These are phyloP conservation scores for Xerus inauris DNA, from an alignment of 2,113 vertebrate species.

Conservation along the genomic window DNA sequence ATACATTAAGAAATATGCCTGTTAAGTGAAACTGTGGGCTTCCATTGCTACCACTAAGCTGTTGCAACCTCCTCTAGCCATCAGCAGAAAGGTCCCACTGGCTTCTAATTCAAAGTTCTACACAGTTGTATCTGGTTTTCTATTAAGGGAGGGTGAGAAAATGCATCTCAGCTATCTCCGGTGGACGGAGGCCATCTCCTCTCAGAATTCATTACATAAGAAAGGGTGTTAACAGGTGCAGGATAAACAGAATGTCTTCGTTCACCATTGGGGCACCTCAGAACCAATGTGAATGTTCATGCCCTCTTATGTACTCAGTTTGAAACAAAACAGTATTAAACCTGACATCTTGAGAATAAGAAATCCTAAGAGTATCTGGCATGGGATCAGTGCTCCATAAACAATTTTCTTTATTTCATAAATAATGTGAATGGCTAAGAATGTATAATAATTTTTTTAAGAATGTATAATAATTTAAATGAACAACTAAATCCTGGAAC, in stretches of 20 bases:
- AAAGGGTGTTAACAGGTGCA: background rate
- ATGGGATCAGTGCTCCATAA: background rate
- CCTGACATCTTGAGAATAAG: background rate
- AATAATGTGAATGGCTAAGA: constrained; percentile 20
- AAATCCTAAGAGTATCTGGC: background rate
- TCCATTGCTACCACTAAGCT: background rate
- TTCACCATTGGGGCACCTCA: background rate
- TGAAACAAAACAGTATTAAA: constrained; percentile 56
- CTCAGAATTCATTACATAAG: background rate
- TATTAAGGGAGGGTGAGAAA: background rate
- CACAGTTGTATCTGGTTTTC: background rate
- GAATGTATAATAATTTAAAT: background rate
- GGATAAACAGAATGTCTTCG: background rate
- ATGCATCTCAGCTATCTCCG: background rate
- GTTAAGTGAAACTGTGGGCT: background rate
- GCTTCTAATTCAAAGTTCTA: background rate
- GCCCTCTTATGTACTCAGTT: background rate
- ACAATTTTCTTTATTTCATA: background rate
- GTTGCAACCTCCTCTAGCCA: background rate
- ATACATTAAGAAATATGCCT: background rate
- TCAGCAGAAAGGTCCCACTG: background rate
- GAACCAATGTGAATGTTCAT: constrained; percentile 15
- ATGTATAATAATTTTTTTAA: background rate
- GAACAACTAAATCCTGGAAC: background rate
- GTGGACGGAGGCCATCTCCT: background rate